Conservation (phyloP, 2,113 vertebrate species). For the Dipodomys spectabilis region DNA sequence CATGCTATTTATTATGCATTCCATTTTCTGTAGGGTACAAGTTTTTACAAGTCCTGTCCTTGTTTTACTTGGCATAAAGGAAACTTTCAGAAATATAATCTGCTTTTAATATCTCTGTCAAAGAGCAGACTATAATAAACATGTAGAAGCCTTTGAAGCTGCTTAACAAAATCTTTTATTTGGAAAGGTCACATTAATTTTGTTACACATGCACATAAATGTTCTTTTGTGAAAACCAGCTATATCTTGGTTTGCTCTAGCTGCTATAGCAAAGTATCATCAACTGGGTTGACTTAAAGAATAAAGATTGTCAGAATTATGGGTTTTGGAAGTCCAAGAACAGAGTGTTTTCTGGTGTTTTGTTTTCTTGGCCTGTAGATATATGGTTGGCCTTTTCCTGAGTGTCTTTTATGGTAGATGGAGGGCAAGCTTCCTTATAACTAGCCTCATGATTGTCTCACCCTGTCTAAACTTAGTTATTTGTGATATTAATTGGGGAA, state of each 20-base stretch:
- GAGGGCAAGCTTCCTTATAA: not conserved
- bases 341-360: not conserved
- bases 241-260: not conserved
- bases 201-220: not conserved
- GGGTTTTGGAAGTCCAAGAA: not conserved
- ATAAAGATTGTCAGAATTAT: not conserved
- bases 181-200: slow-evolving; percentile 23
- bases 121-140: slow-evolving; percentile 49
- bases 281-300: not conserved
- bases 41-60: slow-evolving; percentile 51
- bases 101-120: slow-evolving; percentile 60
- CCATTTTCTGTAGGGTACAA: slow-evolving; percentile 58
- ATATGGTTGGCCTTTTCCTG: not conserved
- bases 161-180: slow-evolving; percentile 51
- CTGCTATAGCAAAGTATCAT: not conserved
- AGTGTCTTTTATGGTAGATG: not conserved
- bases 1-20: slow-evolving; percentile 53
- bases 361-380: not conserved
- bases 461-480: not conserved
- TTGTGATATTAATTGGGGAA: not conserved
- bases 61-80: slow-evolving; percentile 59
- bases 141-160: not conserved
- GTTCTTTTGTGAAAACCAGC: not conserved
- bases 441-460: not conserved
- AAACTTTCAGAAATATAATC: slow-evolving; percentile 52